Evolutionary conservation across 2,113 vertebrate genomes (phyloP), one percentile per base, ranked within the genome.

Genomic region (Brevimyrus niger): DNA sequence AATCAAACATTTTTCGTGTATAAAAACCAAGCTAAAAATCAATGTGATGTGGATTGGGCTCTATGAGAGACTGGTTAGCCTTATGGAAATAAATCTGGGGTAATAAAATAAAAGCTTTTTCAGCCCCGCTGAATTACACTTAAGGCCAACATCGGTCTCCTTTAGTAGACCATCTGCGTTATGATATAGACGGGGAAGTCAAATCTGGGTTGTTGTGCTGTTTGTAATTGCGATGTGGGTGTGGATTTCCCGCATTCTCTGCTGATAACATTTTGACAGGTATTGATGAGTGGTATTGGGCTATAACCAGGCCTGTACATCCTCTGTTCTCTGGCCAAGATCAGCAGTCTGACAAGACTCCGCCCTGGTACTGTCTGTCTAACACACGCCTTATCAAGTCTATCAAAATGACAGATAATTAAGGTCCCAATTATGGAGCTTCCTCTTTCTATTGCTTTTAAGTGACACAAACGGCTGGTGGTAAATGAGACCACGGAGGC

Each of bases 391-490:
- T 87, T 87, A 87, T 87, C 35, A 2, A 1, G 53, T 21, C 3
- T 87, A 58, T 58, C 87, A 61, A 65, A 65, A 51, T 35, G 31
- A 38, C 6, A 87, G 85, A 87, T 87, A 87, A 87, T 53, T 27
- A 87, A 87, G 48, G 50, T 19, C 23, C 0, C 47, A 31, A 35
- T 87, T 87, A 87, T n/a, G 2, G 3, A 47, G 23, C 27, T 87
- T 87, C 85, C 48, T 53, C 50, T 15, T 38, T 1, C 31, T 38
- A 3, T 17, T 51, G 84, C 83, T 47, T 50, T 86, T 50, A 87
- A 53, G 50, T 35, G 50, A 48, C 85, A 53, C 50, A 2, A 17
- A 87, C 2, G 50, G 15, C 9, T 21, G 50, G n/a, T 27, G 48
- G 31, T 17, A 55, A 87, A 53, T n/a, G 42, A 21, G 23, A 47